Evolutionary conservation across 2,113 vertebrate genomes (phyloP).

Genomic region (Erinaceus europaeus): DNA sequence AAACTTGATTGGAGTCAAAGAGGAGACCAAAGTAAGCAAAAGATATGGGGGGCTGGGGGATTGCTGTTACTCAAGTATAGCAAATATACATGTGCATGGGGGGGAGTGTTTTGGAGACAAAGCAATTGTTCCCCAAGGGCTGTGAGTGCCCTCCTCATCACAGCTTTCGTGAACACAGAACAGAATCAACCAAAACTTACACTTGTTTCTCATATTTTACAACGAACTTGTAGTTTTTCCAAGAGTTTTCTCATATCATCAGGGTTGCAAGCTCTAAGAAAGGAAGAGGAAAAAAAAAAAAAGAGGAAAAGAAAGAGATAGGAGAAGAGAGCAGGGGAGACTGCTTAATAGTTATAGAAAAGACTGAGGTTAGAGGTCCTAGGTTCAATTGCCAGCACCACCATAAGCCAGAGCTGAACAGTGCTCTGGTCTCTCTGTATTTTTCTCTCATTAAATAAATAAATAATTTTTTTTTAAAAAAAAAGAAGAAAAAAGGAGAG

Average conservation of each 20-base stretch:
- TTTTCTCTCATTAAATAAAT: no score
- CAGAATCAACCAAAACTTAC: background rate
- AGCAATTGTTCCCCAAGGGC: background rate
- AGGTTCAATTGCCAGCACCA: no score
- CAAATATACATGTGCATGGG: background rate
- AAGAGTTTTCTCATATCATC: background rate
- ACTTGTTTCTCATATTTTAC: constrained; percentile 4
- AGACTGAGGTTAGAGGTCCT: no score
- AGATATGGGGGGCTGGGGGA: background rate
- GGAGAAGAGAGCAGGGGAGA: no score
- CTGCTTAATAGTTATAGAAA: no score
- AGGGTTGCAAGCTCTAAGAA: background rate
- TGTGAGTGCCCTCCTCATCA: background rate
- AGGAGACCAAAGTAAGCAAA: background rate
- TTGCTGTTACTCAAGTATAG: background rate
- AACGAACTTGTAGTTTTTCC: background rate
- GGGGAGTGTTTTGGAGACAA: background rate
- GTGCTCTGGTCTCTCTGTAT: no score
- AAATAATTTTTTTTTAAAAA: no score
- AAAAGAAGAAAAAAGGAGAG: no score
- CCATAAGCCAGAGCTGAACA: no score
- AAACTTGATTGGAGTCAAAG: background rate
- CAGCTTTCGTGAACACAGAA: constrained; percentile 10
- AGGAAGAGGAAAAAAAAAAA: background rate
- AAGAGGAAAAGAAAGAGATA: no score